Evolutionary conservation across 2,888 invertebrate genomes (phyloP).

Genomic region (Atethmia centrago): DNA sequence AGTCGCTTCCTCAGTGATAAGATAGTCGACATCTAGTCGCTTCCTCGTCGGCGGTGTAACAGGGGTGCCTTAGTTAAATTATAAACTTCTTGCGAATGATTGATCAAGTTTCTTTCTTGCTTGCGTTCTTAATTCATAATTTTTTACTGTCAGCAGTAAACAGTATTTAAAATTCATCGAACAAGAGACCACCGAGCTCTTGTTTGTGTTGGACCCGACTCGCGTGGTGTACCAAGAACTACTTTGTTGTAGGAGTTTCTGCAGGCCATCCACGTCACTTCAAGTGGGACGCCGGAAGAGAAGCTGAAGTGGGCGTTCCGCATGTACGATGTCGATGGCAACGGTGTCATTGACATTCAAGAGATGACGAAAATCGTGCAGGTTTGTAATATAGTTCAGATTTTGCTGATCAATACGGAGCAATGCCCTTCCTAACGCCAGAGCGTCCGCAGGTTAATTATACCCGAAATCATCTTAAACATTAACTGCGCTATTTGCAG

Average conservation of each 20-base stretch:
- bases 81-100: slow-evolving; percentile 44
- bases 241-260: slow-evolving; percentile 96
- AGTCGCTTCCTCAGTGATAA: not conserved
- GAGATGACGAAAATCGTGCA: slow-evolving; percentile 99
- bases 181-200: slow-evolving; percentile 57
- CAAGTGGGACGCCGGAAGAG: slow-evolving; percentile 99
- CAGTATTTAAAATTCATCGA: slow-evolving; percentile 60
- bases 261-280: slow-evolving; percentile 99
- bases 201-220: slow-evolving; percentile 60
- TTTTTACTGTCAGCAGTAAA: slow-evolving; percentile 49
- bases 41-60: not conserved
- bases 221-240: slow-evolving; percentile 65
- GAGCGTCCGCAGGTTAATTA: slow-evolving; percentile 26
- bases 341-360: slow-evolving; percentile 99
- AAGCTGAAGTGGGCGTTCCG: slow-evolving; percentile 99
- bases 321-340: slow-evolving; percentile 99
- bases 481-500: not conserved
- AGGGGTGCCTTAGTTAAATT: slow-evolving; percentile 4
- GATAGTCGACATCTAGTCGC: not conserved
- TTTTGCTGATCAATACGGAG: slow-evolving; percentile 30
- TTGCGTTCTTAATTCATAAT: slow-evolving; percentile 37
- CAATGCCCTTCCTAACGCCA: slow-evolving; percentile 27
- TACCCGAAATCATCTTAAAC: slow-evolving; percentile 1
- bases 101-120: slow-evolving; percentile 9
- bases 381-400: slow-evolving; percentile 89